phyloP scores from a whole-genome alignment of 2,888 invertebrate genomes.

The Aricia artaxerxes region DNA sequence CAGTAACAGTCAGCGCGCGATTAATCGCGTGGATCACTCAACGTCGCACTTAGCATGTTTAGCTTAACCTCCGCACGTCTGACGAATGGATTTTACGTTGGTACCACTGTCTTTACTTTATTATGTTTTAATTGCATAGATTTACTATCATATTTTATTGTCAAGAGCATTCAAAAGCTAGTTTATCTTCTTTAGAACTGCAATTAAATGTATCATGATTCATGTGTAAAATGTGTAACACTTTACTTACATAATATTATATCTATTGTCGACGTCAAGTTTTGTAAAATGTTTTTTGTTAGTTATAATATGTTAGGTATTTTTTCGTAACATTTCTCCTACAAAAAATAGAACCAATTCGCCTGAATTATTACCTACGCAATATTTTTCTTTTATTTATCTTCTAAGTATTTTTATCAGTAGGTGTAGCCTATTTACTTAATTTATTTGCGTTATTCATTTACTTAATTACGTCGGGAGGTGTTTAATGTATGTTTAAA shows the following conservation, averaged over 20 bases:
- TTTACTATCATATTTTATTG: neutral
- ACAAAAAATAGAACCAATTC: too few species aligned
- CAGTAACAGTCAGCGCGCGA: conserved; percentile 12
- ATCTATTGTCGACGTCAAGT: too few species aligned
- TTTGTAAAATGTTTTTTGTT: too few species aligned
- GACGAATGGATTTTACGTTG: neutral
- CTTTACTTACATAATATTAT: too few species aligned
- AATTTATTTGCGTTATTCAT: neutral
- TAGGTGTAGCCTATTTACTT: neutral
- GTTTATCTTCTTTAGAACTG: neutral
- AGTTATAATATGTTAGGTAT: too few species aligned
- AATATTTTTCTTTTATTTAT: neutral
- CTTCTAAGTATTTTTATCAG: neutral
- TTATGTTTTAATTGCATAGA: neutral
- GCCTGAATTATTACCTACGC: neutral
- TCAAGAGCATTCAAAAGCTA: neutral
- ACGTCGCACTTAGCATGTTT: conserved; percentile 24
- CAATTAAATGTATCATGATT: neutral
- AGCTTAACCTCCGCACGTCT: conserved; percentile 22
- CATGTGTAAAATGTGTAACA: too few species aligned
- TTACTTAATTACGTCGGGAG: neutral
- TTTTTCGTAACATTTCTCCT: too few species aligned
- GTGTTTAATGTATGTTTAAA: too few species aligned
- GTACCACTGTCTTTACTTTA: neutral
- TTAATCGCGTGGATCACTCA: conserved; percentile 12